Conservation (phyloP, 2,113 vertebrate genomes). For the Leiothrix lutea region DNA sequence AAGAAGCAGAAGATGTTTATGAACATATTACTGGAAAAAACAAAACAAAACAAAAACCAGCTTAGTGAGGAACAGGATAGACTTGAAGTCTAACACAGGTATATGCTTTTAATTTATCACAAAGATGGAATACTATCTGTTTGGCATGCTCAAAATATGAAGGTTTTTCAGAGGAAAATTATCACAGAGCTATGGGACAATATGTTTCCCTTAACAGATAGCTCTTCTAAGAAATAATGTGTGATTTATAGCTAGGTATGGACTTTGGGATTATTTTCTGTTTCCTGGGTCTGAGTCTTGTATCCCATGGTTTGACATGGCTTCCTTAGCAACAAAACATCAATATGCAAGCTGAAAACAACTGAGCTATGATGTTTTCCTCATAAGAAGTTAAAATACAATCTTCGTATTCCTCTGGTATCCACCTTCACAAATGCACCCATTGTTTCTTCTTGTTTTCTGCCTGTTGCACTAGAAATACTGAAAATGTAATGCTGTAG, state of each 20-base stretch:
- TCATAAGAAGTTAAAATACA: neutral
- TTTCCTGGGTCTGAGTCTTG: neutral
- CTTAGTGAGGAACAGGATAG: neutral
- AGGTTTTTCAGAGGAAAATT: neutral
- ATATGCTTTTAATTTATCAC: neutral
- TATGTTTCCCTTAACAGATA: neutral
- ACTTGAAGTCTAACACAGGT: neutral
- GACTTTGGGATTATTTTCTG: neutral
- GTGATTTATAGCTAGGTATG: neutral
- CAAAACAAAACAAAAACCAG: neutral
- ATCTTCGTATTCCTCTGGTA: neutral
- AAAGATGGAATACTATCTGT: neutral
- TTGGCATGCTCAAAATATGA: neutral
- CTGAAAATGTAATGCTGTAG: neutral
- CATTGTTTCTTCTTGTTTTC: slow-evolving; percentile 1
- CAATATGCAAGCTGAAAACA: neutral
- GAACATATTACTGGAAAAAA: neutral
- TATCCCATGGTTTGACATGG: neutral
- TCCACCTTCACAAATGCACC: neutral
- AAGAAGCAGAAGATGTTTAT: neutral
- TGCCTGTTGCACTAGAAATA: neutral
- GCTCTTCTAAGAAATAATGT: neutral
- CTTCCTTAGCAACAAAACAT: neutral
- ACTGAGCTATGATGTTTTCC: neutral
- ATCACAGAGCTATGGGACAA: neutral